phyloP scores from a whole-genome alignment of 2,113 vertebrate species.

The Trogon surrucura region DNA sequence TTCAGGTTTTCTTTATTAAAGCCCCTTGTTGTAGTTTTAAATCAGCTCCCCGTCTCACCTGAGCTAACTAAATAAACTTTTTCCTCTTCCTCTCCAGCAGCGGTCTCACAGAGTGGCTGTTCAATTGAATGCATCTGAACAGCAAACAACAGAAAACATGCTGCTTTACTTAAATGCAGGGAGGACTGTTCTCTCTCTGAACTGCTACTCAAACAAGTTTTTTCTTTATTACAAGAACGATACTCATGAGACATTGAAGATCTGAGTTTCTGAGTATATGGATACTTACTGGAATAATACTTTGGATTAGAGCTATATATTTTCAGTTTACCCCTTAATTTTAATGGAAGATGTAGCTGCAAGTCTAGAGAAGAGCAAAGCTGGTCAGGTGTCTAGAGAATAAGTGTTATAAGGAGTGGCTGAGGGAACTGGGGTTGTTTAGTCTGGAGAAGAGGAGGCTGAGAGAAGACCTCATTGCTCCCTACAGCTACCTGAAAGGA shows the following conservation, averaged over 20 bases:
- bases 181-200: not conserved
- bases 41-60: not conserved
- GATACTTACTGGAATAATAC: not conserved
- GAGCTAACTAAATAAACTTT: not conserved
- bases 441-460: too few species aligned
- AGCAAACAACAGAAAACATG: not conserved
- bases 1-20: not conserved
- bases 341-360: not conserved
- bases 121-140: not conserved
- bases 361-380: too few species aligned
- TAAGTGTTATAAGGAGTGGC: too few species aligned
- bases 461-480: too few species aligned
- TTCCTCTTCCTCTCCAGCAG: not conserved
- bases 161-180: not conserved
- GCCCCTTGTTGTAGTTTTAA: not conserved
- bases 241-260: not conserved
- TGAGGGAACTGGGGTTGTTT: too few species aligned
- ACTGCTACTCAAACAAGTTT: not conserved
- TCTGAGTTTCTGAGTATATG: not conserved
- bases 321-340: not conserved
- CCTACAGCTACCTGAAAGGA: too few species aligned
- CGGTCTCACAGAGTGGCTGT: fast-evolving
- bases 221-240: not conserved
- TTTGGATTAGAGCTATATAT: not conserved
- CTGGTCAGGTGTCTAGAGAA: too few species aligned